These are phyloP conservation scores for Amphiprion percula DNA, from an alignment of 2,113 vertebrate genomes.

Conservation along the genomic window DNA sequence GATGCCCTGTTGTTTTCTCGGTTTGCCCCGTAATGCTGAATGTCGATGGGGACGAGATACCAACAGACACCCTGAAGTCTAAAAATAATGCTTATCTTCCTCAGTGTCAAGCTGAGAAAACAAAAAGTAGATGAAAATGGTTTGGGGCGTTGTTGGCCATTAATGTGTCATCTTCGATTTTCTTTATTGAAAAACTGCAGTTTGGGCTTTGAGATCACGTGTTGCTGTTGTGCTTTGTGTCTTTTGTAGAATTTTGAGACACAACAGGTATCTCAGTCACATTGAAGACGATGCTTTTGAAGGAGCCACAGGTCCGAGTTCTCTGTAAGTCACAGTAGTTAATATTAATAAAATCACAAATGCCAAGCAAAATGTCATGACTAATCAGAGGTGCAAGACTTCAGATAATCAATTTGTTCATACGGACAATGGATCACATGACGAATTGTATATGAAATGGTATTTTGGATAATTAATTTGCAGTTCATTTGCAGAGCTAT, in stretches of 20 bases:
- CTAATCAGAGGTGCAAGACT: no score
- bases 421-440: no score
- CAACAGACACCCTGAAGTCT: slow-evolving; percentile 55
- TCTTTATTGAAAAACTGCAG: slow-evolving; percentile 19
- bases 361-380: no score
- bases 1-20: slow-evolving; percentile 63
- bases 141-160: slow-evolving; percentile 25
- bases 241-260: slow-evolving; percentile 87
- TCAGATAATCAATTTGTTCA: no score
- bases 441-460: no score
- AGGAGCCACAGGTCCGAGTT: slow-evolving; percentile 88
- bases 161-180: slow-evolving; percentile 41
- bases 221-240: slow-evolving; percentile 25
- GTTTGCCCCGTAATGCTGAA: slow-evolving; percentile 39
- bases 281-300: slow-evolving; percentile 89
- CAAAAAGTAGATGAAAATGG: slow-evolving; percentile 29
- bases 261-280: slow-evolving; percentile 86
- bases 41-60: slow-evolving; percentile 54
- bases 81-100: slow-evolving; percentile 62
- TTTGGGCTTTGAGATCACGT: slow-evolving; percentile 24
- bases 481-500: no score
- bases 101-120: slow-evolving; percentile 49
- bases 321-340: slow-evolving; percentile 86
- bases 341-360: not conserved
- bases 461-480: no score